Evolutionary conservation across 2,797 vertebrate species (phyloP).

Genomic region (Enteromius radiatus): DNA sequence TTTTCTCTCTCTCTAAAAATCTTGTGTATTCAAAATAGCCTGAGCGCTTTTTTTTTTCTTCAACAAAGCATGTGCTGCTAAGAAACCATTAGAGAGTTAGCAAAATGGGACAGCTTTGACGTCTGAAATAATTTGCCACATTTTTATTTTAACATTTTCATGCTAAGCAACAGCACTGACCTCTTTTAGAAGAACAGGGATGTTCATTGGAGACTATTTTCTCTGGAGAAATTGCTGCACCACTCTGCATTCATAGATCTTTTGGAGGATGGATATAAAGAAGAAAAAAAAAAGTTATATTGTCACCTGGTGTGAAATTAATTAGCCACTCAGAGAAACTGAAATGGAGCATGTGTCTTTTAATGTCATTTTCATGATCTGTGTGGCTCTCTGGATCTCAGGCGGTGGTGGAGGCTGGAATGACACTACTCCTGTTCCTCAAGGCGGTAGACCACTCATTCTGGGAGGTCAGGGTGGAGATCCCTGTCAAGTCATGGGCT

Average conservation of each 20-base stretch:
- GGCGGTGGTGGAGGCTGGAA: conserved; percentile 98
- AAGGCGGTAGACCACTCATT: conserved; percentile 91
- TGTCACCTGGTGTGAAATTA: conserved; percentile 8
- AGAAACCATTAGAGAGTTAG: conserved; percentile 22
- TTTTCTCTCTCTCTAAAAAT: neutral
- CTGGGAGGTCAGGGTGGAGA: conserved; percentile 93
- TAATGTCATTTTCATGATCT: neutral
- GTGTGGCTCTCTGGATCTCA: conserved; percentile 68
- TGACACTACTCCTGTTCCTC: conserved; percentile 84
- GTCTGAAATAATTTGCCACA: conserved; percentile 39
- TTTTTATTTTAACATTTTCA: neutral
- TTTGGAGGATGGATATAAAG: neutral
- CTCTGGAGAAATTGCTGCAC: conserved; percentile 14
- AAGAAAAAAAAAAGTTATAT: neutral
- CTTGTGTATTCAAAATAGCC: neutral
- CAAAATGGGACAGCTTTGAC: conserved; percentile 25
- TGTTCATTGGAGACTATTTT: conserved; percentile 24
- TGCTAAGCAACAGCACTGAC: conserved; percentile 33
- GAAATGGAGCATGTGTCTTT: neutral
- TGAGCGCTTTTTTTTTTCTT: neutral
- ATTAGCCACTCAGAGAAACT: conserved; percentile 6
- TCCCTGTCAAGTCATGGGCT: conserved; percentile 93
- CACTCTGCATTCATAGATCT: conserved; percentile 14
- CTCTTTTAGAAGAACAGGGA: conserved; percentile 37
- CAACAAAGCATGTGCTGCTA: conserved; percentile 2